These are phyloP conservation scores for Hofmannophila pseudospretella DNA, from an alignment of 2,888 invertebrate genomes.

Conservation along the genomic window DNA sequence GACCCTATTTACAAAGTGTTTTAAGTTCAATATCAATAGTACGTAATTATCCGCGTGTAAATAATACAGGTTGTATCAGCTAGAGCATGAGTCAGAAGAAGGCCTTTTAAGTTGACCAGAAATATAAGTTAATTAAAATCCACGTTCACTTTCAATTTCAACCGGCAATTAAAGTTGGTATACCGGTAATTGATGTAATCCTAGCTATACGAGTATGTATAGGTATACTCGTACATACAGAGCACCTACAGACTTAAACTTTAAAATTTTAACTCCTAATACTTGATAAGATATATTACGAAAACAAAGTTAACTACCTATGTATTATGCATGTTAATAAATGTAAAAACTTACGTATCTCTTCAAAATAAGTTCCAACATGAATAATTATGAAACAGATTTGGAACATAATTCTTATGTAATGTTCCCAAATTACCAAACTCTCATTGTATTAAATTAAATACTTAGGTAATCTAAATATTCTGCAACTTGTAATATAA, in stretches of 20 bases:
- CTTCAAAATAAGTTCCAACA: no score
- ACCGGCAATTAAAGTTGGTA: neutral
- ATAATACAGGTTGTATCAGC: neutral
- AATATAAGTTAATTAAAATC: neutral
- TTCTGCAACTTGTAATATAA: neutral
- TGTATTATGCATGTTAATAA: no score
- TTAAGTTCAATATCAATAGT: no score
- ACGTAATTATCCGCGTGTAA: no score
- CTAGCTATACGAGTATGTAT: no score
- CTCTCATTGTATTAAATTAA: neutral
- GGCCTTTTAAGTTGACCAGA: neutral
- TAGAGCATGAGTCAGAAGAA: neutral
- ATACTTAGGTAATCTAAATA: neutral
- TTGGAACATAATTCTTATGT: neutral
- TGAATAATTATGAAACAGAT: neutral
- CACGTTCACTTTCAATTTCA: neutral
- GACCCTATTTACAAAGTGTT: no score
- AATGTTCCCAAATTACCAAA: neutral
- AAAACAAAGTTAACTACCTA: no score
- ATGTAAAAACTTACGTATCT: no score
- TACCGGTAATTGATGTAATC: neutral
- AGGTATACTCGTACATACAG: no score
- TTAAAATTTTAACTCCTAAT: no score
- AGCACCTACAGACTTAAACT: no score
- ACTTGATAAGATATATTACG: no score